Conservation (phyloP, 2,797 vertebrate species). For the Galaxias olidus region DNA sequence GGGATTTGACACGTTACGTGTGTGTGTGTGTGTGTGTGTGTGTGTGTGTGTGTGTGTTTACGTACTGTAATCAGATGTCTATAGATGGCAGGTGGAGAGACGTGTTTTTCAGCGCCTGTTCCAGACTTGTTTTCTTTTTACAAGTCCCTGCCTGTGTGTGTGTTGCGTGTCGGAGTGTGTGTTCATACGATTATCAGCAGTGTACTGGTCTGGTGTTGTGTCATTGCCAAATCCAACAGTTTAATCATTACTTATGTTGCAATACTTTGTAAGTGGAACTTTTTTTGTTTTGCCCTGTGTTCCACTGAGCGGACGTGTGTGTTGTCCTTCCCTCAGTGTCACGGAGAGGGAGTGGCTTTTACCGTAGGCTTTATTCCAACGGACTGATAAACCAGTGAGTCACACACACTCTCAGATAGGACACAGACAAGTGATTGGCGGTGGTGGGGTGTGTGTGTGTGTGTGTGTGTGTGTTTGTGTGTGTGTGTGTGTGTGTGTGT, state of each 20-base stretch:
- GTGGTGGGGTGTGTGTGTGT: too few relatives aligned
- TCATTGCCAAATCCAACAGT: conserved; percentile 15
- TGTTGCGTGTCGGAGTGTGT: neutral
- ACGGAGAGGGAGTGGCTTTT: conserved; percentile 52
- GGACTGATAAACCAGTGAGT: conserved; percentile 65
- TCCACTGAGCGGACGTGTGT: conserved; percentile 17
- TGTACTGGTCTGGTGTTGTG: conserved; percentile 7
- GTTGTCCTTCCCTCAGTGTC: conserved; percentile 15
- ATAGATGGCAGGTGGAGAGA: conserved; percentile 42
- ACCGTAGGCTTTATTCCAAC: conserved; percentile 41
- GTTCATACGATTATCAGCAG: too few relatives aligned
- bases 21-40: conserved; percentile 3
- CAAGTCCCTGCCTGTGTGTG: conserved; percentile 46
- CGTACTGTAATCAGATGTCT: neutral
- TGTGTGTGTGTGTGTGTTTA: conserved; percentile 12
- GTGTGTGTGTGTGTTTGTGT: too few relatives aligned
- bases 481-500: conserved; percentile 25
- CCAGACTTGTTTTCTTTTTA: conserved; percentile 50
- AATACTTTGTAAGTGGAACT: conserved; percentile 25
- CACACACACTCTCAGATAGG: conserved; percentile 26
- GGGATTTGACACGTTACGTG: conserved; percentile 16
- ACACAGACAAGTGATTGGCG: neutral
- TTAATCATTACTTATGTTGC: conserved; percentile 17
- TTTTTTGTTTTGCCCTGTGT: conserved; percentile 40
- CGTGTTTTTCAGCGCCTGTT: conserved; percentile 46